These are phyloP conservation scores for Willisornis vidua DNA, from an alignment of 2,113 vertebrate species.

Conservation along the genomic window DNA sequence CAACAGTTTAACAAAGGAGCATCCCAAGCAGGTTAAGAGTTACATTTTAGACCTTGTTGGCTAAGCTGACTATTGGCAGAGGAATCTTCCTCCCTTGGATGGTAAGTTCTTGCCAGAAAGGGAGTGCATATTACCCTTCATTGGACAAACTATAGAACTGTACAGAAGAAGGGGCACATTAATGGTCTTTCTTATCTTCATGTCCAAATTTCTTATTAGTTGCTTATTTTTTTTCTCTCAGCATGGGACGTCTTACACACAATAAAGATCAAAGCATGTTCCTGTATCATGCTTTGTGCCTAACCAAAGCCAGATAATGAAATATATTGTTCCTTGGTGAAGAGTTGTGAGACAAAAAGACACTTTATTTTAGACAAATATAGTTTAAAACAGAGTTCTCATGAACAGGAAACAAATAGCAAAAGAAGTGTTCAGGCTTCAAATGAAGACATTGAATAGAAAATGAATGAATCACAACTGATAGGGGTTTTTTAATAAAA, in stretches of 20 bases:
- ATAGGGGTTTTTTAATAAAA: background rate
- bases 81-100: background rate
- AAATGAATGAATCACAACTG: background rate
- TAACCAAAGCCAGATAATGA: background rate
- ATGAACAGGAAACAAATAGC: background rate
- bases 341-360: background rate
- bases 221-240: background rate
- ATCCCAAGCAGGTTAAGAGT: background rate
- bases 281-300: background rate
- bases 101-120: background rate
- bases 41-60: background rate
- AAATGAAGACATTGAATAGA: background rate
- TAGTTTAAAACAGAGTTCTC: background rate
- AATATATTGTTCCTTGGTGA: background rate
- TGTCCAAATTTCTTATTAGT: background rate
- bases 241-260: background rate
- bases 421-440: background rate
- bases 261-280: background rate
- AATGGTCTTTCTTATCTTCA: background rate
- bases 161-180: background rate
- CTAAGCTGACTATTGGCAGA: background rate
- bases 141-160: background rate
- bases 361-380: background rate
- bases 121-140: background rate
- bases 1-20: background rate